Conservation (phyloP, 2,888 invertebrate species). For the Lithosia quadra region DNA sequence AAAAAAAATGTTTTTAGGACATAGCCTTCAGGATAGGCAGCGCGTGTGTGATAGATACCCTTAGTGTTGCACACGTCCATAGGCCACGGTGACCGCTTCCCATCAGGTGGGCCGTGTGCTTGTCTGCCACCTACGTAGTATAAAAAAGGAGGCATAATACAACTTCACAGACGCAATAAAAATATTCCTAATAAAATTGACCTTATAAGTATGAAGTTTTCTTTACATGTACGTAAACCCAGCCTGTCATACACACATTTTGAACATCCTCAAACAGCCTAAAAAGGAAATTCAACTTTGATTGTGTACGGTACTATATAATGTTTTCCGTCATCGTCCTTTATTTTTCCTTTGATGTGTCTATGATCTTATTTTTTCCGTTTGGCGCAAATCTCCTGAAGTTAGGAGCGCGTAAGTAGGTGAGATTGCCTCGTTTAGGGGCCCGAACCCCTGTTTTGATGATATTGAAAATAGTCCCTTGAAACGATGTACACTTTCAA, state of each 20-base stretch:
- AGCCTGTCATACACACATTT: not conserved
- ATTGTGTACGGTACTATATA: not conserved
- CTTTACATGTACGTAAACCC: too few relatives aligned
- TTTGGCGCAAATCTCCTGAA: constrained; percentile 36
- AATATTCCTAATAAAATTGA: too few relatives aligned
- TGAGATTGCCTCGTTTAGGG: constrained; percentile 38
- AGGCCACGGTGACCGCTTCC: too few relatives aligned
- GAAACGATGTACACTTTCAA: constrained; percentile 17
- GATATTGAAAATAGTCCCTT: constrained; percentile 23
- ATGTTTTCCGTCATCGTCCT: not conserved
- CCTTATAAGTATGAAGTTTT: too few relatives aligned
- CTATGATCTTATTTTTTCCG: constrained; percentile 50
- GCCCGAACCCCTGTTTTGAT: constrained; percentile 9
- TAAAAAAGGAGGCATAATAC: too few relatives aligned
- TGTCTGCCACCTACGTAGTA: too few relatives aligned
- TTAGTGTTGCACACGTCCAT: too few relatives aligned
- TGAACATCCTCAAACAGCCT: not conserved
- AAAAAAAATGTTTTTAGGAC: too few relatives aligned
- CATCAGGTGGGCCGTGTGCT: too few relatives aligned
- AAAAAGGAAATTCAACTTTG: not conserved
- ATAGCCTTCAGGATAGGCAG: too few relatives aligned
- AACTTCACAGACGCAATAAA: too few relatives aligned
- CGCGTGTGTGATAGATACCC: too few relatives aligned
- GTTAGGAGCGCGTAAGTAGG: constrained; percentile 30
- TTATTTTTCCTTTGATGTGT: constrained; percentile 42